These are phyloP conservation scores for Leptarthrus brevirostris DNA, from an alignment of 2,888 invertebrate species.

Conservation along the genomic window DNA sequence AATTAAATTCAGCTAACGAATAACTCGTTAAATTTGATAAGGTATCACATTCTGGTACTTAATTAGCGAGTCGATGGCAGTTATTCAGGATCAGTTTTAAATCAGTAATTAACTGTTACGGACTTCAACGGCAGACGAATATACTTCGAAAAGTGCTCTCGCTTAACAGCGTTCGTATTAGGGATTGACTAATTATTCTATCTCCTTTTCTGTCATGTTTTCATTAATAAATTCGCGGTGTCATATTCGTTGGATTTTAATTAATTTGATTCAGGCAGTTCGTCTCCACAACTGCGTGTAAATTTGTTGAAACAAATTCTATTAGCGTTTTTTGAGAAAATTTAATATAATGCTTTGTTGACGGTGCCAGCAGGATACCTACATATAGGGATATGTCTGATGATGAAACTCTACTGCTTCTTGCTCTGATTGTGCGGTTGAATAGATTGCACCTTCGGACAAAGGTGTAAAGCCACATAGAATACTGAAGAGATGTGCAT, in stretches of 20 bases:
- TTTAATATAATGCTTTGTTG: background rate
- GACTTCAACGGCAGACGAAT: constrained; percentile 36
- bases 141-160: constrained; percentile 23
- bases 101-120: constrained; percentile 35
- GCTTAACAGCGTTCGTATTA: constrained; percentile 15
- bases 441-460: background rate
- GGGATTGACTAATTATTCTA: constrained; percentile 31
- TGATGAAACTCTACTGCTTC: constrained; percentile 5
- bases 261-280: constrained; percentile 22
- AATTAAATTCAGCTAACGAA: constrained; percentile 49
- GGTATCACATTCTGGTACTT: constrained; percentile 45
- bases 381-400: background rate
- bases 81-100: constrained; percentile 46
- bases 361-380: constrained; percentile 19
- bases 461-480: constrained; percentile 8
- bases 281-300: background rate
- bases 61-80: constrained; percentile 48
- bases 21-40: constrained; percentile 47
- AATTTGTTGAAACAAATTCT: background rate
- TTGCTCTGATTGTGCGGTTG: constrained; percentile 10
- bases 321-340: constrained; percentile 9
- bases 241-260: constrained; percentile 36
- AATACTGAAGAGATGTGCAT: background rate
- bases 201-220: constrained; percentile 24
- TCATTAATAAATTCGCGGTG: constrained; percentile 37